Base-by-base conservation (phyloP, 2,113 vertebrate species). In the Blennius ocellaris region DNA sequence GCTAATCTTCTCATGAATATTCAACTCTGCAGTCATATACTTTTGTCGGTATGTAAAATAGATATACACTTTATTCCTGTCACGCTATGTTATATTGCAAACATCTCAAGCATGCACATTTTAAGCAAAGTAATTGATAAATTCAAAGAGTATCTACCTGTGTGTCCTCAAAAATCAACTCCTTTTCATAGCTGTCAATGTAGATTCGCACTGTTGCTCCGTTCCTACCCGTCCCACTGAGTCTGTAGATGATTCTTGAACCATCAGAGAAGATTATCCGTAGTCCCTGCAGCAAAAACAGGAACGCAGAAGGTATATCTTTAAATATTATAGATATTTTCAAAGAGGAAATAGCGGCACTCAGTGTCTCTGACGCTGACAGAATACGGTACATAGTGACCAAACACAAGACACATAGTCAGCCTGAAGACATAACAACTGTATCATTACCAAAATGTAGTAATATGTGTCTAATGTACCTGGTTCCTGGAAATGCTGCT, bases 131-230 rank as follows among this genome's bases (percentile, higher is more conserved):
- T 16, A 21, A 7, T 47, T 16, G 8, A 7, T 7, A 44, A 11
- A 37, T 39, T 0, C 16, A 60, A 11, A 1, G 0, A 58, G 40
- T 59, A 49, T 58, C 39, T 74, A 97, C 98, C 96, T 99, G 97
- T 0, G 97, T 95, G 60, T 99, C 97, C 73, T 96, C 92, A 45
- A 93, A 90, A 41, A 97, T 91, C 57, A 96, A 93, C 6, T 97
- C 96, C 44, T 95, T 97, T 92, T 98, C 95, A 0, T 97, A 98
- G 93, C 96, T 96, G 92, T 99, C 98, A 0, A 99, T 93, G 89
- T 99, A 99, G 8, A 99, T 93, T 6, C 95, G 93, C 57, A 99
- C 91, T 0, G 97, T 99, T 8, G 96, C 97, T 6, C 97, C 96
- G 0, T 94, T 93, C 0, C 94, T 95, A 17, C 95, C 94, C 0